Conservation (phyloP, 2,888 invertebrate genomes). For the Argyresthia albistria region DNA sequence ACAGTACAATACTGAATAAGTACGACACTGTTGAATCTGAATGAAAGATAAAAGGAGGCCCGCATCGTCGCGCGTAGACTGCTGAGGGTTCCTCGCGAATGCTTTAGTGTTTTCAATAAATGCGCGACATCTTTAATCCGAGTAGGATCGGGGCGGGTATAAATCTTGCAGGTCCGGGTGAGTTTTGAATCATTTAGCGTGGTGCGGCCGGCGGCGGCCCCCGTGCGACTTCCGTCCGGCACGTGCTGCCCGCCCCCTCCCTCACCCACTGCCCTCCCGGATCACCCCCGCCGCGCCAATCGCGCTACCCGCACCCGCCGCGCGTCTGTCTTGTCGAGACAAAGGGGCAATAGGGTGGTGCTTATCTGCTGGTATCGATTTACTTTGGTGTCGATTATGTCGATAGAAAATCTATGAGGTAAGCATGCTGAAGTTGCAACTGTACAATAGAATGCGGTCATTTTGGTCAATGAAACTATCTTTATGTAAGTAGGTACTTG, state of each 20-base stretch:
- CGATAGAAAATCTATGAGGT: too few relatives aligned
- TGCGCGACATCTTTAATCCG: slow-evolving; percentile 71
- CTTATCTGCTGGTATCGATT: neutral
- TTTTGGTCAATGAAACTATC: too few relatives aligned
- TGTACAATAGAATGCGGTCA: too few relatives aligned
- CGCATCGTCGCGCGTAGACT: neutral
- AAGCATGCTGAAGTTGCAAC: too few relatives aligned
- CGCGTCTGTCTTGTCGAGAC: slow-evolving; percentile 72
- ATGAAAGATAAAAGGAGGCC: slow-evolving; percentile 22
- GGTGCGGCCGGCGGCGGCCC: slow-evolving; percentile 34
- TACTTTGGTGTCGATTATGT: too few relatives aligned
- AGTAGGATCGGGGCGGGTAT: slow-evolving; percentile 60
- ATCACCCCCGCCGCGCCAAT: slow-evolving; percentile 16
- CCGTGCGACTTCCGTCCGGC: slow-evolving; percentile 69
- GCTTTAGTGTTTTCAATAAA: slow-evolving; percentile 65
- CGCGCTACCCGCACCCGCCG: slow-evolving; percentile 26
- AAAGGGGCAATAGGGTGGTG: slow-evolving; percentile 58
- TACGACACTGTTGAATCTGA: slow-evolving; percentile 44
- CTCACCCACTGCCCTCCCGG: slow-evolving; percentile 14
- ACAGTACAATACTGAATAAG: slow-evolving; percentile 57
- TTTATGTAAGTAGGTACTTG: too few relatives aligned
- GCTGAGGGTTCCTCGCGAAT: slow-evolving; percentile 21
- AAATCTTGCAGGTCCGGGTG: slow-evolving; percentile 69
- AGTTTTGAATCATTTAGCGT: slow-evolving; percentile 72
- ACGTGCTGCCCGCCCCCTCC: slow-evolving; percentile 46